Evolutionary conservation across 2,797 vertebrate species (phyloP).

Genomic region (Semaprochilodus insignis): DNA sequence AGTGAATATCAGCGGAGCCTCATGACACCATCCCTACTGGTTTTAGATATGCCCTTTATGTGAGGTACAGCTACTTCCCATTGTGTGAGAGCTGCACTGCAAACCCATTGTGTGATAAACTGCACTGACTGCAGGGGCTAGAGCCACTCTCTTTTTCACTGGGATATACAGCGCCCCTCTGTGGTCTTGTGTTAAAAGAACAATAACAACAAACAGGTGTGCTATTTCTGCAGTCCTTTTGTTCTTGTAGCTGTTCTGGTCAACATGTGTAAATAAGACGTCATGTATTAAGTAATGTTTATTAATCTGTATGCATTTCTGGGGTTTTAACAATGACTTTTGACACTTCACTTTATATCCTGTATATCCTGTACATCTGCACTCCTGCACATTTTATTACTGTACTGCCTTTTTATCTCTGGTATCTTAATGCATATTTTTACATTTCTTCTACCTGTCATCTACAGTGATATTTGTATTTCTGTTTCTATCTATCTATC

Average conservation of each 20-base stretch:
- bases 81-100: constrained; percentile 39
- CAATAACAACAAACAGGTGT: constrained; percentile 49
- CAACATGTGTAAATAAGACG: not conserved
- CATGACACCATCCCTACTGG: not conserved
- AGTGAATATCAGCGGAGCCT: constrained; percentile 27
- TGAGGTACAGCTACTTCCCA: constrained; percentile 6
- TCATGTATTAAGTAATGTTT: not conserved
- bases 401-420: too few species aligned
- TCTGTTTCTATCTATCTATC: too few species aligned
- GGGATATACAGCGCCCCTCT: constrained; percentile 36
- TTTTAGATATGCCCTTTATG: constrained; percentile 9
- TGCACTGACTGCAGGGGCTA: not conserved
- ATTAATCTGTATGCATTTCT: not conserved
- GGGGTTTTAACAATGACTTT: not conserved
- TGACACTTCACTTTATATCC: too few species aligned
- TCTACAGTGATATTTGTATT: too few species aligned
- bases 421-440: too few species aligned
- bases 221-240: constrained; percentile 31
- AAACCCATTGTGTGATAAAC: not conserved
- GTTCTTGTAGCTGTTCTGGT: constrained; percentile 33
- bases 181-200: constrained; percentile 31
- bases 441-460: too few species aligned
- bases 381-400: too few species aligned
- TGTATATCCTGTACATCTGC: too few species aligned
- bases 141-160: not conserved